Evolutionary conservation across 2,113 vertebrate species (phyloP), one percentile per base, ranked within the genome.

Genomic region (Odobenus rosmarus): DNA sequence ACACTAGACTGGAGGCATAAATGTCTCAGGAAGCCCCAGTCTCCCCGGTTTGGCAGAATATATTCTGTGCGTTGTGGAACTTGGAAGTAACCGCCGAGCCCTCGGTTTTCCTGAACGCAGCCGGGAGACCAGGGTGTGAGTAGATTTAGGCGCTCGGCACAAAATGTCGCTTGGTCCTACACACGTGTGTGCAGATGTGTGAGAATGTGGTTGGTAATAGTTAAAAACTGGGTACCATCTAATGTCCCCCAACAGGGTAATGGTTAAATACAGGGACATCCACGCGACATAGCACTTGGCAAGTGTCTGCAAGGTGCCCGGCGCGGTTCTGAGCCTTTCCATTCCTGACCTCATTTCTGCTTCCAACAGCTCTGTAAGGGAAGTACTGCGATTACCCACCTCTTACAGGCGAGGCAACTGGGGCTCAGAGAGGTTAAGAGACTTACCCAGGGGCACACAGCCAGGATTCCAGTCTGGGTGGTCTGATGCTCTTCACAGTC

Each of bases 221-320:
- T 14, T n/a, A 57, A n/a, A 67, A 55, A 67, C 2, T 5, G n/a
- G 14, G 16, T 36, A 0, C 69, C 23, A 42, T 49, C 36, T 4
- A 11, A 8, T 2, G 33, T 12, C 33, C 46, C 15, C 26, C n/a
- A 39, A 12, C n/a, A 42, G 53, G 88, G 69, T 21, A 4, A 15
- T 28, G 46, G 46, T 15, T 55, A 12, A n/a, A 53, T 19, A 46
- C 28, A 46, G 53, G 8, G 7, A 6, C 28, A 23, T 8, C 55
- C 5, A 18, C 3, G 1, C 7, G 21, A 13, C 5, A 31, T 0
- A 3, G 42, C 5, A 13, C 8, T 1, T 5, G 28, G 24, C 0
- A 0, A 7, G 51, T 0, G 1, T 26, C 4, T 3, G 0, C 49
- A 0, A 24, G 59, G 51, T 3, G 18, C 69, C 81, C 11, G 1